Percentiles rank a stretch among this genome's conserved stretches.
phyloP scores from a whole-genome alignment of 2,888 invertebrate species.

The Tenthredo livida region DNA sequence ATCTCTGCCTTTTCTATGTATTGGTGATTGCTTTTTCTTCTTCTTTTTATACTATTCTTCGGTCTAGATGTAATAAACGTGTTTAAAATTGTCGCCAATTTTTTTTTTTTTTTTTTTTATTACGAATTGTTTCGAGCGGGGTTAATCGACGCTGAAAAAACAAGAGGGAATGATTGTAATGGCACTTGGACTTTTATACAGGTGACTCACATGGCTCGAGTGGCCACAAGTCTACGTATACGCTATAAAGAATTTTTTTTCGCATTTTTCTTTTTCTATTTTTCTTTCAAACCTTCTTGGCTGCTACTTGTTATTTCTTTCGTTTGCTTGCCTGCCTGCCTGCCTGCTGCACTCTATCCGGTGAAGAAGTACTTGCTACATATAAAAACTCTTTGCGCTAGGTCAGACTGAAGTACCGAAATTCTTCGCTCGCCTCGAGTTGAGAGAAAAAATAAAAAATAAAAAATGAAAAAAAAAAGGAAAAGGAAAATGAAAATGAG shows the following conservation, averaged over 20 bases:
- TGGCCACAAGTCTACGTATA: conserved; percentile 8
- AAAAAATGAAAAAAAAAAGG: background rate
- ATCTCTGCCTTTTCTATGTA: background rate
- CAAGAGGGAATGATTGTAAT: background rate
- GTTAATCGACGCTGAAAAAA: background rate
- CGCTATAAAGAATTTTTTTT: background rate
- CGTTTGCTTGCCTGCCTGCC: background rate
- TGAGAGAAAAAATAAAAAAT: background rate
- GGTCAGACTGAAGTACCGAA: background rate
- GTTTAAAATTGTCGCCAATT: background rate
- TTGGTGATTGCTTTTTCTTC: background rate
- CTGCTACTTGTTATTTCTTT: conserved; percentile 17
- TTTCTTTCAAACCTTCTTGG: background rate
- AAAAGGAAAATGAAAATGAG: background rate
- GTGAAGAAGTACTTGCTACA: background rate
- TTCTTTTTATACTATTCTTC: background rate
- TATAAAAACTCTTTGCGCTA: background rate
- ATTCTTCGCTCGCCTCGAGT: background rate
- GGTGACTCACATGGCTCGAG: conserved; percentile 1
- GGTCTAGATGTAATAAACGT: background rate
- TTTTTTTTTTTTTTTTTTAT: background rate
- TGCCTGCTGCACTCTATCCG: background rate
- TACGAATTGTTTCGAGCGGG: background rate
- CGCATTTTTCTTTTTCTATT: background rate
- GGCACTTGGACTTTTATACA: background rate